Percentiles rank a stretch among this genome's conserved stretches.
phyloP scores from a whole-genome alignment of 1,140 invertebrate species.

The Drosophila carrolli region DNA sequence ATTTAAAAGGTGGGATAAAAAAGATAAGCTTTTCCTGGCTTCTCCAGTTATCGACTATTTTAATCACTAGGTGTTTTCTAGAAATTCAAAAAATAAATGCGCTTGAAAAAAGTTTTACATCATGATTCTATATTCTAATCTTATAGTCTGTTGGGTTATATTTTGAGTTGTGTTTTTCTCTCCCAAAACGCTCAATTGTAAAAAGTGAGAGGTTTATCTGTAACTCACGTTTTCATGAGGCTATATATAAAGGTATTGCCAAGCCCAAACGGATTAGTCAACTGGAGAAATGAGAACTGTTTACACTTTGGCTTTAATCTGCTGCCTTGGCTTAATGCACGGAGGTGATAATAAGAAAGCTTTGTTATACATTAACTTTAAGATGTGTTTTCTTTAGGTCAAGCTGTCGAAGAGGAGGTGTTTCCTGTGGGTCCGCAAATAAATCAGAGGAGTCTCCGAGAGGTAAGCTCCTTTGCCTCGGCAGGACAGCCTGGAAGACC shows the following conservation, averaged over 20 bases:
- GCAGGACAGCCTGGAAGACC: neutral
- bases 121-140: no score
- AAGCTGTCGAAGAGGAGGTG: neutral
- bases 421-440: neutral
- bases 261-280: neutral
- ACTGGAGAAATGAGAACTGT: constrained; percentile 6
- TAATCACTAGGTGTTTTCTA: no score
- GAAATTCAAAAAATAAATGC: no score
- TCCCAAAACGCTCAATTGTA: neutral
- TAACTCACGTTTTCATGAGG: neutral
- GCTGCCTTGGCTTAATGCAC: neutral
- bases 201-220: neutral
- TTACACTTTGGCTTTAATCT: constrained; percentile 4
- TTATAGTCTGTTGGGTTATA: no score
- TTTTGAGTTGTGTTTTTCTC: neutral
- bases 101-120: no score
- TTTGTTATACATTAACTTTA: neutral
- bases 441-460: neutral
- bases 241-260: constrained; percentile 9
- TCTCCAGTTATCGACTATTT: no score
- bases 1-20: neutral
- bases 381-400: neutral
- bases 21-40: no score
- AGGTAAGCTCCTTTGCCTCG: neutral
- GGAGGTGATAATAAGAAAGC: neutral